These are phyloP conservation scores for Metellina segmentata DNA, from an alignment of 2,888 invertebrate genomes.

Conservation along the genomic window DNA sequence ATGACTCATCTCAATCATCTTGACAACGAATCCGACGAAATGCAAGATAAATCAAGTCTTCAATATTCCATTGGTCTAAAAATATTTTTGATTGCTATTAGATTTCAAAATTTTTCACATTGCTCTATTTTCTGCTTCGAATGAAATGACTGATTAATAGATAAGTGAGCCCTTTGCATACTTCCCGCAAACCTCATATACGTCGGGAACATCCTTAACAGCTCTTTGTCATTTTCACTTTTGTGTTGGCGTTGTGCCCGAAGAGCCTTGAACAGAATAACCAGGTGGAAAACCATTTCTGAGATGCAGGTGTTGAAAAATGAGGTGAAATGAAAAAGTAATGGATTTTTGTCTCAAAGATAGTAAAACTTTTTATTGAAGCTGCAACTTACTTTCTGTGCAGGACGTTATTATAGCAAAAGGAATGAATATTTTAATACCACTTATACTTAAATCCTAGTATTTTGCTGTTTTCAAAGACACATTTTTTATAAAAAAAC, in stretches of 20 bases:
- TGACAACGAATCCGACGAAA: too few relatives aligned
- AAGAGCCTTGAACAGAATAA: not conserved
- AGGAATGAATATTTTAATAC: not conserved
- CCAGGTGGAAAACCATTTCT: not conserved
- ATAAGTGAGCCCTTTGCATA: not conserved
- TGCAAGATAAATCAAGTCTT: too few relatives aligned
- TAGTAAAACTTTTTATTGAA: not conserved
- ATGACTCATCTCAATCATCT: too few relatives aligned
- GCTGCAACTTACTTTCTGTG: not conserved
- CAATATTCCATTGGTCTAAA: too few relatives aligned
- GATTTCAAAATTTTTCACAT: not conserved
- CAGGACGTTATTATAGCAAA: not conserved
- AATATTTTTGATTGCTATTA: too few relatives aligned
- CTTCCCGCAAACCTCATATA: not conserved
- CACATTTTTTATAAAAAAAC: too few relatives aligned
- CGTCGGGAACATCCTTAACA: not conserved
- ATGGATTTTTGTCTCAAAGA: not conserved
- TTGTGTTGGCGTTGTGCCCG: not conserved
- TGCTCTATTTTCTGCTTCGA: not conserved
- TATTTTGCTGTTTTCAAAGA: too few relatives aligned
- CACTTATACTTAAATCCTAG: not conserved
- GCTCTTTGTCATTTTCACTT: not conserved
- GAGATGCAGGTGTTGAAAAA: not conserved
- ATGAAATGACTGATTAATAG: not conserved
- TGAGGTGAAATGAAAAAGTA: not conserved